Conservation (phyloP, 2,797 vertebrate genomes). For the Cossypha caffra region DNA sequence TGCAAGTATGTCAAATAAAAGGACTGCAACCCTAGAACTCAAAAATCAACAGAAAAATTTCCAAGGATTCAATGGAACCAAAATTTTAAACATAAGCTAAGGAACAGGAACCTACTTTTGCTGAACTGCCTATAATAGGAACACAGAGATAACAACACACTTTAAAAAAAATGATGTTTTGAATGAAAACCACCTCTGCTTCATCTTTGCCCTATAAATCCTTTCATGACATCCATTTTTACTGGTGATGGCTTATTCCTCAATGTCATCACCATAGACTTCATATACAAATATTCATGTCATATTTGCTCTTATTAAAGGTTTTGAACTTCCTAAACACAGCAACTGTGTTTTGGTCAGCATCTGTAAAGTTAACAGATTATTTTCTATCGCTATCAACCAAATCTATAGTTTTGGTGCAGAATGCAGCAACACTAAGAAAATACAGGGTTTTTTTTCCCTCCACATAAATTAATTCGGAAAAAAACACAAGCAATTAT, state of each 20-base stretch:
- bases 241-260: not conserved
- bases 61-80: not conserved
- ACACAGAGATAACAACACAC: not conserved
- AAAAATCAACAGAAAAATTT: not conserved
- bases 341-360: not conserved
- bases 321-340: not conserved
- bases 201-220: not conserved
- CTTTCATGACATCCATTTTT: not conserved
- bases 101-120: not conserved
- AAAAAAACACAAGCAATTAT: not conserved
- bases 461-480: not conserved
- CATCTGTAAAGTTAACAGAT: not conserved
- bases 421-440: not conserved
- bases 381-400: not conserved
- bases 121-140: not conserved
- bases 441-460: rapidly evolving
- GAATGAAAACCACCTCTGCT: not conserved
- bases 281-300: not conserved
- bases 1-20: not conserved
- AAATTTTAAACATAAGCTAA: not conserved
- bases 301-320: not conserved
- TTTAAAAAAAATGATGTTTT: not conserved
- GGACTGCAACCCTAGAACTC: not conserved
- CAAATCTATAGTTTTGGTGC: not conserved
- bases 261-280: not conserved